Evolutionary conservation across 2,888 invertebrate genomes (phyloP).

Genomic region (Anodontia alba): DNA sequence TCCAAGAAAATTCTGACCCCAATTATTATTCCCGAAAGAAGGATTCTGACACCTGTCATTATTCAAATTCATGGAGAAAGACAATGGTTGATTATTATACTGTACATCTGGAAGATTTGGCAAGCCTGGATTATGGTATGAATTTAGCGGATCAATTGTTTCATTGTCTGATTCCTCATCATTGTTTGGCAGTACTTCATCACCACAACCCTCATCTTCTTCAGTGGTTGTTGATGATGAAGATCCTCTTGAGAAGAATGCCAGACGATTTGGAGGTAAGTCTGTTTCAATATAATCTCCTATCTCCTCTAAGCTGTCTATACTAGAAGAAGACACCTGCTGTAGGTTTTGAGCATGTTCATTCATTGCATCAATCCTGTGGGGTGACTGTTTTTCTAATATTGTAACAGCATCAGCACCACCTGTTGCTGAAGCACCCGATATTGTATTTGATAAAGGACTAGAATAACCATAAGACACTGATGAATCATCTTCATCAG

Average conservation of each 20-base stretch:
- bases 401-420: neutral
- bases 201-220: constrained; percentile 70
- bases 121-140: constrained; percentile 18
- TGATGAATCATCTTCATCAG: neutral
- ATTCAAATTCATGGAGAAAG: constrained; percentile 10
- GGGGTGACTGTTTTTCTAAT: neutral
- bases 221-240: constrained; percentile 68
- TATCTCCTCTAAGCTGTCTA: constrained; percentile 75
- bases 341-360: neutral
- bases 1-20: neutral
- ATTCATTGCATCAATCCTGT: constrained; percentile 13
- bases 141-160: constrained; percentile 51
- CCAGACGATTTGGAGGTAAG: constrained; percentile 75
- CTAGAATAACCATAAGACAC: constrained; percentile 9
- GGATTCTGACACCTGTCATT: neutral
- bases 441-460: constrained; percentile 6
- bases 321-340: constrained; percentile 35
- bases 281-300: constrained; percentile 83
- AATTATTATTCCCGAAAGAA: neutral
- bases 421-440: neutral
- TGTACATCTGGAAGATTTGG: constrained; percentile 17
- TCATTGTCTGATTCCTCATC: constrained; percentile 61
- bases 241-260: constrained; percentile 73
- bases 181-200: constrained; percentile 52
- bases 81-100: constrained; percentile 9